Conservation (phyloP, 2,888 invertebrate genomes). For the Argynnis bischoffii region DNA sequence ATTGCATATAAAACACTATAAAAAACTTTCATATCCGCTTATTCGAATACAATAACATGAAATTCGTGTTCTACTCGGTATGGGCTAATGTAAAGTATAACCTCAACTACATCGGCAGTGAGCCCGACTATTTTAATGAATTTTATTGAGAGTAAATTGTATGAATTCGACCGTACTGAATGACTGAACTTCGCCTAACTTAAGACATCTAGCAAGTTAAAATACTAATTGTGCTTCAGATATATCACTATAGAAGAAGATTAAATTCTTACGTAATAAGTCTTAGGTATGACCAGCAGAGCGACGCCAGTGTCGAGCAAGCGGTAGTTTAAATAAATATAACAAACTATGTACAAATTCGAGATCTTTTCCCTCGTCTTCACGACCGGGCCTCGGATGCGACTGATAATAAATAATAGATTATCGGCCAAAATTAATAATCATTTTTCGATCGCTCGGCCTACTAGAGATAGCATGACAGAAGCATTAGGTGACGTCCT, state of each 20-base stretch:
- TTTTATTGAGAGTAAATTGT: conserved; percentile 32
- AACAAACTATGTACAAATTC: conserved; percentile 42
- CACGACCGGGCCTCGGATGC: conserved; percentile 2
- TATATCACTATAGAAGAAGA: conserved; percentile 38
- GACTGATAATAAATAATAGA: not conserved
- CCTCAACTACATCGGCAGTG: conserved; percentile 42
- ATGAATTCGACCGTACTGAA: conserved; percentile 29
- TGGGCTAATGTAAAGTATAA: conserved; percentile 24
- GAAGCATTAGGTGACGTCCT: not conserved
- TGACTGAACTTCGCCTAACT: conserved; percentile 33
- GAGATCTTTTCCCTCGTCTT: conserved; percentile 20
- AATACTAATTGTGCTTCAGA: conserved; percentile 44
- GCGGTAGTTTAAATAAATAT: conserved; percentile 40
- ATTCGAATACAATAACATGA: conserved; percentile 34
- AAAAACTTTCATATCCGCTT: conserved; percentile 36
- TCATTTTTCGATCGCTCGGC: too few species aligned
- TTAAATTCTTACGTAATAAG: conserved; percentile 39
- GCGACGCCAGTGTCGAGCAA: conserved; percentile 33
- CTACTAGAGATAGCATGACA: too few species aligned
- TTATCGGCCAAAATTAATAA: not conserved
- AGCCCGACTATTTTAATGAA: conserved; percentile 34
- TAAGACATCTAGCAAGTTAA: conserved; percentile 40
- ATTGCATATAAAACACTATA: conserved; percentile 49
- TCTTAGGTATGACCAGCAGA: conserved; percentile 41
- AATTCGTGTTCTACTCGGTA: conserved; percentile 30